Evolutionary conservation across 1,140 invertebrate species (phyloP).

Genomic region (Oreohelix idahoensis): DNA sequence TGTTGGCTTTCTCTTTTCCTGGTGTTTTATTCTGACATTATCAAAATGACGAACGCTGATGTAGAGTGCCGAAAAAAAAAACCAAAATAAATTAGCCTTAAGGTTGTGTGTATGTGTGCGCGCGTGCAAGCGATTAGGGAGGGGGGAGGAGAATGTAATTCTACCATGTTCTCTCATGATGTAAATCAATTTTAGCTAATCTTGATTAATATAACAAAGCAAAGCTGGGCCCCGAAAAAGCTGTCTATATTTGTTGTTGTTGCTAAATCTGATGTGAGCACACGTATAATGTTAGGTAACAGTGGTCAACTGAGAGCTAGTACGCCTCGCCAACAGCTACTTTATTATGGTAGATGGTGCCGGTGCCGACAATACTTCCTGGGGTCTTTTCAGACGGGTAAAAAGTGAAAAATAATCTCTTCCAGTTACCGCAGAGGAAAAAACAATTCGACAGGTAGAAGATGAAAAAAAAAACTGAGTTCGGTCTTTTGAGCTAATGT

Average conservation of each 20-base stretch:
- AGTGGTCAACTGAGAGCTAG: not conserved
- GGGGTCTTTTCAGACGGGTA: not conserved
- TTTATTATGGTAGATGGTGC: too few relatives aligned
- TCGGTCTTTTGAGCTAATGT: not conserved
- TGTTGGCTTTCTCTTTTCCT: not conserved
- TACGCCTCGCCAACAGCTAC: not conserved
- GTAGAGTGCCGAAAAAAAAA: too few relatives aligned
- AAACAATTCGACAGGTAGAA: too few relatives aligned
- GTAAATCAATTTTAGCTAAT: not conserved
- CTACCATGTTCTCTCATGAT: too few relatives aligned
- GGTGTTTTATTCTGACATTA: not conserved
- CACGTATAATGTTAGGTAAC: not conserved
- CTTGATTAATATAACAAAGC: not conserved
- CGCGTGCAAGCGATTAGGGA: not conserved
- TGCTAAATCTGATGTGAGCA: too few relatives aligned
- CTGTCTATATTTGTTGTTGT: too few relatives aligned
- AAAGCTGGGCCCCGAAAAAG: not conserved
- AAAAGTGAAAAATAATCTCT: not conserved
- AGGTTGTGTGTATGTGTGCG: not conserved
- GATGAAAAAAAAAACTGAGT: not conserved
- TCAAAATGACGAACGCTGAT: too few relatives aligned
- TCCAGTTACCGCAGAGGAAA: not conserved
- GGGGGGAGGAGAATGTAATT: too few relatives aligned
- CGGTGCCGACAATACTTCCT: not conserved
- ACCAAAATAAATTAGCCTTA: too few relatives aligned